A percentile compares a stretch with the other conserved stretches of the same genome.
phyloP scores from a whole-genome alignment of 2,888 invertebrate genomes.

The Harpagoxenus sublaevis region DNA sequence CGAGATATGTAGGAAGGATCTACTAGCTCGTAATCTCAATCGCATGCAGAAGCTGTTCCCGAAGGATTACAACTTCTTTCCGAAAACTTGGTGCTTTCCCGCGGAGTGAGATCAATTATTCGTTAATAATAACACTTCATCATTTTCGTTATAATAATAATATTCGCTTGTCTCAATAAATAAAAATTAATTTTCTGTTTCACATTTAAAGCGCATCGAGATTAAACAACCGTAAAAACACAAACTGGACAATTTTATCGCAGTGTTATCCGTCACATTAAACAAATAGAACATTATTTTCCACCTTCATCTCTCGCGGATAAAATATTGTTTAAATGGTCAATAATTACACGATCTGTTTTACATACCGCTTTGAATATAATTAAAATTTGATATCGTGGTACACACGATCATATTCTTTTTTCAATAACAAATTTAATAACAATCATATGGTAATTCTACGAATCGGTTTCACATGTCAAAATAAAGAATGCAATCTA shows the following conservation, averaged over 20 bases:
- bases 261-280: not conserved
- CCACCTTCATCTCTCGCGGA: not conserved
- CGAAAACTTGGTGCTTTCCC: conserved; percentile 97
- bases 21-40: conserved; percentile 95
- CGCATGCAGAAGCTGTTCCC: conserved; percentile 96
- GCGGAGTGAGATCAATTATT: conserved; percentile 90
- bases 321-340: not conserved
- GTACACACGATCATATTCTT: not conserved
- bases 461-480: conserved; percentile 8
- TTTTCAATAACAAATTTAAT: not conserved
- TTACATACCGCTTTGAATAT: not conserved
- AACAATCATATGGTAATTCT: not conserved
- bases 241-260: not conserved
- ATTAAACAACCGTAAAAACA: not conserved
- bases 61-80: conserved; percentile 96
- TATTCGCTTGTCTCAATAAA: not conserved
- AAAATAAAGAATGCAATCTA: conserved; percentile 24
- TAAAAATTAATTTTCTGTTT: not conserved
- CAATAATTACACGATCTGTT: not conserved
- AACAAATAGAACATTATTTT: not conserved
- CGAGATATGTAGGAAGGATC: conserved; percentile 96
- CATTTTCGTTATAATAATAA: not conserved
- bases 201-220: not conserved
- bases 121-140: not conserved
- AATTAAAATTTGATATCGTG: not conserved